These are phyloP conservation scores for Eristalinus aeneus DNA, from an alignment of 2,888 invertebrate genomes.

Conservation along the genomic window DNA sequence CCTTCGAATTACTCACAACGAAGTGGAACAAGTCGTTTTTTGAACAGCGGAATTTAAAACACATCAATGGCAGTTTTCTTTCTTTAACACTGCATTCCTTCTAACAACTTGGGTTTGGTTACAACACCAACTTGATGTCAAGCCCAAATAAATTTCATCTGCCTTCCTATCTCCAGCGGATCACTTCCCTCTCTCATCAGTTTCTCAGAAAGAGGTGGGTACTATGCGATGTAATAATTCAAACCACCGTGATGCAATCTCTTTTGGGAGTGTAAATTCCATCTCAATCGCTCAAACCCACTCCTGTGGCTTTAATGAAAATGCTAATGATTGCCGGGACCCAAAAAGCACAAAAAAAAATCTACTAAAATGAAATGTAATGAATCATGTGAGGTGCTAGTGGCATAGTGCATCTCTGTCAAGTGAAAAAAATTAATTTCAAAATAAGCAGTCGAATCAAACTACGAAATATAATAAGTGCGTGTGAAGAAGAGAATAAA, in stretches of 20 bases:
- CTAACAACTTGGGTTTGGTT: background rate
- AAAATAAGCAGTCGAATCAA: background rate
- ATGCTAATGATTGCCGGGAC: slow-evolving; percentile 29
- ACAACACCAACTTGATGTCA: background rate
- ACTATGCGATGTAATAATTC: slow-evolving; percentile 6
- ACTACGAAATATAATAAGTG: slow-evolving; percentile 22
- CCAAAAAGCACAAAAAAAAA: background rate
- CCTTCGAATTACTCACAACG: too few species aligned
- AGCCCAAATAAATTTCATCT: background rate
- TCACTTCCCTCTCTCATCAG: background rate
- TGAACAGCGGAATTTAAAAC: too few species aligned
- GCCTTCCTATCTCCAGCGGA: background rate
- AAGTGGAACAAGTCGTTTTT: too few species aligned
- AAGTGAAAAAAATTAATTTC: slow-evolving; percentile 1
- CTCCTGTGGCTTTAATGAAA: slow-evolving; percentile 16
- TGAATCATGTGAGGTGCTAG: background rate
- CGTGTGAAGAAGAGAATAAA: slow-evolving; percentile 41
- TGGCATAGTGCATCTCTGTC: slow-evolving; percentile 6
- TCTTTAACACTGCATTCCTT: background rate
- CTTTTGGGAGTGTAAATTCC: slow-evolving; percentile 45
- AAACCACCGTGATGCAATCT: slow-evolving; percentile 25
- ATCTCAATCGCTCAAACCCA: slow-evolving; percentile 17
- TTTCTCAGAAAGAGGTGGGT: background rate
- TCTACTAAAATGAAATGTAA: background rate
- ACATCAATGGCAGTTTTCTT: too few species aligned